Evolutionary conservation across 1,140 invertebrate species (phyloP).

Genomic region (Rhopalosiphum padi): DNA sequence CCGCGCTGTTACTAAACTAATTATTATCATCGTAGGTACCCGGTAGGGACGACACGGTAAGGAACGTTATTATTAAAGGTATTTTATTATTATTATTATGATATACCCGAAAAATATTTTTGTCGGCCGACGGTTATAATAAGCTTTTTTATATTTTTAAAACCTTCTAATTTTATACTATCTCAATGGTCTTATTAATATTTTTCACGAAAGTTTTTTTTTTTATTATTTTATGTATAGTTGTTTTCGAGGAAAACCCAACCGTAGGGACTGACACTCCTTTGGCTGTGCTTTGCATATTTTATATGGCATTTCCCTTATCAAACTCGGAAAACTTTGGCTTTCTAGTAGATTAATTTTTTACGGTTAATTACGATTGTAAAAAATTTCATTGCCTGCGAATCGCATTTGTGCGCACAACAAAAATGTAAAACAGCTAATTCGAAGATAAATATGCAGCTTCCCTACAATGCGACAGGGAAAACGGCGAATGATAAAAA

Average conservation of each 20-base stretch:
- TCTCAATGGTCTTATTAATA: conserved; percentile 18
- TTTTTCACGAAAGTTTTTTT: conserved; percentile 5
- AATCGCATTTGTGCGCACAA: conserved; percentile 21
- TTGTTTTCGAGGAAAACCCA: neutral
- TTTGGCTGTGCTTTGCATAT: conserved; percentile 40
- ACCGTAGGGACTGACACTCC: neutral
- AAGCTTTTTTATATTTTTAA: neutral
- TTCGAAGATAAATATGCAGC: conserved; percentile 35
- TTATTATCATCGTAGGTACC: neutral
- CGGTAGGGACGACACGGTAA: neutral
- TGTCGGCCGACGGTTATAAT: neutral
- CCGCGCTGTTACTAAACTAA: neutral
- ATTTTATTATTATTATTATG: neutral
- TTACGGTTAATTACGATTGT: conserved; percentile 52
- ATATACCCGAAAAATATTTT: neutral
- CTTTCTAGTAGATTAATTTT: conserved; percentile 56
- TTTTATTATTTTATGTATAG: conserved; percentile 17
- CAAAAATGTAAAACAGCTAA: conserved; percentile 19
- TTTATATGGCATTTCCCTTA: conserved; percentile 49
- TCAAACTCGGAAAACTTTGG: conserved; percentile 38
- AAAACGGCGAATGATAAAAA: conserved; percentile 34
- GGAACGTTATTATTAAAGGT: neutral
- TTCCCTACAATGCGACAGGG: neutral
- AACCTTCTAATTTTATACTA: neutral
- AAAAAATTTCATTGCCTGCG: conserved; percentile 42